Evolutionary conservation across 2,113 vertebrate genomes (phyloP).

Genomic region (Callipepla californica): DNA sequence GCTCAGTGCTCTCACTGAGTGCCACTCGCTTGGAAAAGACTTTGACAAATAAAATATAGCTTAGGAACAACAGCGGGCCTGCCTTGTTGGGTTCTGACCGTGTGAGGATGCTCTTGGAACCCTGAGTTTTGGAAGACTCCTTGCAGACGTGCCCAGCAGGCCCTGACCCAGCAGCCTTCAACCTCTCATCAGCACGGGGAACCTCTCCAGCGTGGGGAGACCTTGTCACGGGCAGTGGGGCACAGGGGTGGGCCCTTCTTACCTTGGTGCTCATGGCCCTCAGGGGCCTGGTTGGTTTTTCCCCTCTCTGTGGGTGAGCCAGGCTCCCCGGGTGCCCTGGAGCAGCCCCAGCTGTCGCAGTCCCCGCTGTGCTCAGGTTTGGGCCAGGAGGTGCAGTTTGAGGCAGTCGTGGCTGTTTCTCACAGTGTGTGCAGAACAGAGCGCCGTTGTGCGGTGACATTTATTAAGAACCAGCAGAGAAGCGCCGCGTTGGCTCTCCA

Average conservation of each 20-base stretch:
- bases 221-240: not conserved
- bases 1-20: fast-evolving
- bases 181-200: fast-evolving
- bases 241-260: not conserved
- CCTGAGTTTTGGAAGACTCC: not conserved
- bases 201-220: not conserved
- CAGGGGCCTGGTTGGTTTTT: not conserved
- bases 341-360: not conserved
- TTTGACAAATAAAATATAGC: constrained; percentile 39
- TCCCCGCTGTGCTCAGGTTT: not conserved
- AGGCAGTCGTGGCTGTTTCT: fast-evolving
- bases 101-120: not conserved
- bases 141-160: not conserved
- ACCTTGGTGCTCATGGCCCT: not conserved
- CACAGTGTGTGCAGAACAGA: not conserved
- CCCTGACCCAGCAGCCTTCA: too few species aligned
- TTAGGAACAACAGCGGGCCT: not conserved
- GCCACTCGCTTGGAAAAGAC: not conserved
- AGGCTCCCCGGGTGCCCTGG: fast-evolving
- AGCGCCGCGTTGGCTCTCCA: constrained; percentile 14
- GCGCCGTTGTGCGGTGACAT: constrained; percentile 29
- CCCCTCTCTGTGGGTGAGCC: not conserved
- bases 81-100: fast-evolving
- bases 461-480: constrained; percentile 14
- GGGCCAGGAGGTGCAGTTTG: not conserved